A percentile compares a stretch with the other conserved stretches of the same genome.
phyloP scores from a whole-genome alignment of 2,797 vertebrate genomes.

The Molossus molossus region DNA sequence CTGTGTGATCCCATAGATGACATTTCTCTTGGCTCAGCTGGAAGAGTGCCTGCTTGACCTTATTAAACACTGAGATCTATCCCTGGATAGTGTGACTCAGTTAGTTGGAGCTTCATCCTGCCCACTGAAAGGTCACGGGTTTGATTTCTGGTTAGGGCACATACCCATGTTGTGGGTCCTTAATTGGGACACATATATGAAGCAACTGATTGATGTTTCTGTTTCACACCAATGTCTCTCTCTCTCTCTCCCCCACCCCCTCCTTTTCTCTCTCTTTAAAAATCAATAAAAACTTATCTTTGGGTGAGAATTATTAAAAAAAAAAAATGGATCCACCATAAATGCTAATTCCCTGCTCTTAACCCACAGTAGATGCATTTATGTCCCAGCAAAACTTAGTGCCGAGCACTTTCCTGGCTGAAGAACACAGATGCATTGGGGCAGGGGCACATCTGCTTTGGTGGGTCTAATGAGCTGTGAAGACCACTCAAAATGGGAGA shows the following conservation, averaged over 20 bases:
- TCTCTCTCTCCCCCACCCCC: neutral
- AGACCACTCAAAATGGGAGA: neutral
- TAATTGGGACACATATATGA: neutral
- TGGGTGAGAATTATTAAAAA: neutral
- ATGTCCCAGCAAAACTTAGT: neutral
- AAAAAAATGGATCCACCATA: neutral
- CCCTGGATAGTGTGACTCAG: neutral
- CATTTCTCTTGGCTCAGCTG: neutral
- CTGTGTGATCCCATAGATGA: neutral
- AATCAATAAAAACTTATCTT: neutral
- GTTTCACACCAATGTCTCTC: neutral
- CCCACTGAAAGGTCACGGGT: neutral
- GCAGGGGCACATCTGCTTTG: neutral
- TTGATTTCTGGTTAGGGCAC: neutral
- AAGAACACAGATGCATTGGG: neutral
- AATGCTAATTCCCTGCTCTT: neutral
- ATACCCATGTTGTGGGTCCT: neutral
- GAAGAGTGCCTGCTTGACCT: neutral
- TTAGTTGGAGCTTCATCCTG: neutral
- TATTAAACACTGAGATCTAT: neutral
- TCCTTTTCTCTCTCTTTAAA: neutral
- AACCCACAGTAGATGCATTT: neutral
- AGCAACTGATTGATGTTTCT: neutral
- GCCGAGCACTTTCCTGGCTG: neutral
- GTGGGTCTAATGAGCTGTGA: slow-evolving; percentile 68